Evolutionary conservation across 2,113 vertebrate genomes (phyloP), one percentile per base, ranked within the genome.

Genomic region (Clupea harengus): DNA sequence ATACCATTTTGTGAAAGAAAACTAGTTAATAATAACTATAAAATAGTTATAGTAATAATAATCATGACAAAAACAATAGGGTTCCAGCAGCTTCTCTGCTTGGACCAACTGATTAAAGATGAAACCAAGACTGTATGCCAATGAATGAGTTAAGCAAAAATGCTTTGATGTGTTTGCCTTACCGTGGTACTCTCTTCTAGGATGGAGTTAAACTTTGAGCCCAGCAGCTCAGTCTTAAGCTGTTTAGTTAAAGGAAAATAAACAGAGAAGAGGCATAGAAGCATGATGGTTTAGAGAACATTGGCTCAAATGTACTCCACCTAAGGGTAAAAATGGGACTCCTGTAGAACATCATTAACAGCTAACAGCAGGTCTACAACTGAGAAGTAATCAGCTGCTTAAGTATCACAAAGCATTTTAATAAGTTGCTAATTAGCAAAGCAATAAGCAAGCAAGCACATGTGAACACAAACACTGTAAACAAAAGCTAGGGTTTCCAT

Each of bases 181-280:
- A 96, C 95, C 95, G 95, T 96, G 88, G 72, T 75, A 87, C 92
- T 95, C 92, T 96, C 95, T 92, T 96, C 95, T 94, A 96, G 95
- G 95, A 96, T 96, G 94, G 95, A 96, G 94, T 95, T 96, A 96
- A 96, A 95, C 95, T 95, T 96, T 95, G 95, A 95, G 93, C 95
- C 95, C 95, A 96, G 94, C 92, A 96, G 94, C 95, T 96, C 95
- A 93, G 95, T 95, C 95, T 95, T 96, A 95, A 96, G 95, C 95
- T 96, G 95, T 94, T 91, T 90, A 91, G 94, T 95, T 95, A 95
- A 93, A 93, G 93, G 92, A 90, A 95, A 93, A 94, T 93, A 95
- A 93, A 94, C 92, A 95, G 89, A 95, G 93, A 95, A 95, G 90
- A 95, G 32, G 95, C 95, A 95, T 91, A 95, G 91, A 93, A 95